Percentiles rank a stretch among this genome's conserved stretches.
phyloP scores from a whole-genome alignment of 2,888 invertebrate genomes.

The Isotomurus palustris region DNA sequence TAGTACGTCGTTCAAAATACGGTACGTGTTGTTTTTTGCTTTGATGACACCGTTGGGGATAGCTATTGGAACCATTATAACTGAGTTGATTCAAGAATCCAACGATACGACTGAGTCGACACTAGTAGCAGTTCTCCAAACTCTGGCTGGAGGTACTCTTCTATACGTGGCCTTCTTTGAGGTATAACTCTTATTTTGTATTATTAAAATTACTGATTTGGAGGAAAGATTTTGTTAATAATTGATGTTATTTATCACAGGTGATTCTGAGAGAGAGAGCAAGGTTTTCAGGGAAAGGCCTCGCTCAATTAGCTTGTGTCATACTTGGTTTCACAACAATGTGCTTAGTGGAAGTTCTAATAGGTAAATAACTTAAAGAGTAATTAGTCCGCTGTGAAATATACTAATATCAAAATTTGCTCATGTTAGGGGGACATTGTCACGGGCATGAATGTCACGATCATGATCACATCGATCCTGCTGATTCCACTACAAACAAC shows the following conservation, averaged over 20 bases:
- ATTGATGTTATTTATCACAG: slow-evolving; percentile 18
- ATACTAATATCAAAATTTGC: not conserved
- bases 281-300: slow-evolving; percentile 43
- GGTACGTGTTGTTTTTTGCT: slow-evolving; percentile 45
- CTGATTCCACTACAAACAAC: not conserved
- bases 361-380: slow-evolving; percentile 21
- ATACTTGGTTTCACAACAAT: slow-evolving; percentile 43
- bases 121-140: slow-evolving; percentile 44
- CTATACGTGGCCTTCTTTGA: slow-evolving; percentile 46
- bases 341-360: slow-evolving; percentile 41
- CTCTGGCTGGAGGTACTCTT: slow-evolving; percentile 43
- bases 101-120: slow-evolving; percentile 32
- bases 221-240: not conserved
- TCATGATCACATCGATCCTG: not conserved
- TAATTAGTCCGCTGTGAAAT: too few relatives aligned
- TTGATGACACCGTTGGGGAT: slow-evolving; percentile 46
- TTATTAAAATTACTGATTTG: not conserved
- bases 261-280: slow-evolving; percentile 43
- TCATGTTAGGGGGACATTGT: slow-evolving; percentile 14
- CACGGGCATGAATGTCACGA: not conserved
- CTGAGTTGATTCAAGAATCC: slow-evolving; percentile 38
- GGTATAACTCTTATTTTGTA: too few relatives aligned
- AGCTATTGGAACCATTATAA: slow-evolving; percentile 42
- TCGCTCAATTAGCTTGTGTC: slow-evolving; percentile 42
- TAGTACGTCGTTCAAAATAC: slow-evolving; percentile 44